These are phyloP conservation scores for Umimayanthus kanabou DNA, from an alignment of 92 coral and sea anemone genomes.

Conservation along the genomic window DNA sequence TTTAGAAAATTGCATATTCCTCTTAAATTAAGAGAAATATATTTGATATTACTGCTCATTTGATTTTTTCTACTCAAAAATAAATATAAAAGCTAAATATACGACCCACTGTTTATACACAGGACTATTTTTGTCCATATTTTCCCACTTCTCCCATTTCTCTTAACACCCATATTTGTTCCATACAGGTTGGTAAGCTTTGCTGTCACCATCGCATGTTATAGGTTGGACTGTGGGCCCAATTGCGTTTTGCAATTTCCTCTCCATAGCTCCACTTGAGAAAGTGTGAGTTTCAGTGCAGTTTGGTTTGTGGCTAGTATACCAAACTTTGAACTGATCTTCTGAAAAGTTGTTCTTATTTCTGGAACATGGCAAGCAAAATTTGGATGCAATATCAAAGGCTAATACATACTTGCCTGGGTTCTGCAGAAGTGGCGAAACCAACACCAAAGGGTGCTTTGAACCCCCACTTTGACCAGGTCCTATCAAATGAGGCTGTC, in stretches of 20 bases:
- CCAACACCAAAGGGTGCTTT: conserved; percentile 45
- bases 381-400: conserved; percentile 41
- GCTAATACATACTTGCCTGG: conserved; percentile 45
- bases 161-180: conserved; percentile 46
- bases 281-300: conserved; percentile 51
- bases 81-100: too few species aligned
- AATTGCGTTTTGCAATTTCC: conserved; percentile 41
- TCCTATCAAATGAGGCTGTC: conserved; percentile 54
- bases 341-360: conserved; percentile 31
- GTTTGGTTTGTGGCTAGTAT: conserved; percentile 31
- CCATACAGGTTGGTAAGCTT: conserved; percentile 44
- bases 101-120: conserved; percentile 51
- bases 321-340: conserved; percentile 36
- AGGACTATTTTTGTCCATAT: conserved; percentile 38
- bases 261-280: conserved; percentile 50
- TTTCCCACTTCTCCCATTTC: conserved; percentile 49
- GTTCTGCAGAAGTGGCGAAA: conserved; percentile 44
- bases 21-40: too few species aligned
- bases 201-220: conserved; percentile 54
- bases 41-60: too few species aligned
- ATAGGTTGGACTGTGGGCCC: conserved; percentile 18
- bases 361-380: conserved; percentile 21
- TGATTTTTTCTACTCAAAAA: too few species aligned
- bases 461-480: conserved; percentile 51
- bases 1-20: too few species aligned